Base-by-base conservation (phyloP, 2,888 invertebrate species). In the Lasioglossum vierecki region DNA sequence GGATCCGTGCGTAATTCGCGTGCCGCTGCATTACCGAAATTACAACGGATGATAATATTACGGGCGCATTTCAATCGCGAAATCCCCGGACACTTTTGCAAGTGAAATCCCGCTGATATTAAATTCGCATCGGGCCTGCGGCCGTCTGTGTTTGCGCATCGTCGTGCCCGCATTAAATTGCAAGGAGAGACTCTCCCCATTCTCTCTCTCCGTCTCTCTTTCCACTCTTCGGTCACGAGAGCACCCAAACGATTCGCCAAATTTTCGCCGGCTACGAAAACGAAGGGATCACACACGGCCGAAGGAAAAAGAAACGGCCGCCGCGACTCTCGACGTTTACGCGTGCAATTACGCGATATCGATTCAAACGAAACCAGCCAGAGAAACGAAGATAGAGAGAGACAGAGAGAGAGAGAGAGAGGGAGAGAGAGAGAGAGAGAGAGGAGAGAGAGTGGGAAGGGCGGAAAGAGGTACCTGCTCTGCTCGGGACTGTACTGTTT, bases 71-170 rank as follows among this genome's bases (percentile, higher is more conserved):
- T 76, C 85, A 88, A 90, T 89, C 85, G 90, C 80, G 80, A 89
- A 88, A 89, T 88, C 88, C 89, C 89, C 84, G 80, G 89, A 82
- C 88, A 88, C 89, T 88, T 85, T 87, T 87, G 88, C 84, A 76
- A 85, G 81, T 87, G 89, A 87, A 89, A 88, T 89, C 83, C 88
- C 79, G 76, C 76, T 84, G 73, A 85, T 85, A 85, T 85, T 85
- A 84, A 85, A 85, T 85, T 85, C 85, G 85, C 86, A 85, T 85
- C 85, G 85, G 76, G 35, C 70, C 80, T 71, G 85, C 75, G 80
- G 80, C 80, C 79, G 81, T 79, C 86, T 79, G 78, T 86, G 85
- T 86, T 86, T 86, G 82, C 76, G 74, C 71, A 79, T 81, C 76
- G 82, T 80, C 80, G 74, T 80, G 71, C 46, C 70, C 85, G 85